phyloP scores from a whole-genome alignment of 2,113 vertebrate genomes.

The Ploceus nigricollis region DNA sequence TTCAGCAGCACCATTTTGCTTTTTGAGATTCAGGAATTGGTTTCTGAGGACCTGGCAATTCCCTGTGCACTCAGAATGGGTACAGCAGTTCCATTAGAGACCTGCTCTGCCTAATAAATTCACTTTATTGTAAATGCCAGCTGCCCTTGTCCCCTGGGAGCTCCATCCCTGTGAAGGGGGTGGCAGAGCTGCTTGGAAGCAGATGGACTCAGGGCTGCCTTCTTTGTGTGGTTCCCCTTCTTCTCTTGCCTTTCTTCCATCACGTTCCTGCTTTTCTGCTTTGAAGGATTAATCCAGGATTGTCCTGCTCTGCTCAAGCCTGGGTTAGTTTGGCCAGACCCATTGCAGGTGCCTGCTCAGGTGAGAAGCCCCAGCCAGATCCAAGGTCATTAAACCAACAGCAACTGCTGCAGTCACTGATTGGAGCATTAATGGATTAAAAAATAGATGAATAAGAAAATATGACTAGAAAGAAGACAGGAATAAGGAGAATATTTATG shows the following conservation, averaged over 20 bases:
- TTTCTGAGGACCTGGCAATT: background rate
- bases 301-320: background rate
- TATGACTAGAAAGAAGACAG: rapidly evolving
- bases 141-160: background rate
- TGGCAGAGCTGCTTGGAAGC: background rate
- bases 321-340: background rate
- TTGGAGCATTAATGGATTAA: background rate
- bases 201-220: background rate
- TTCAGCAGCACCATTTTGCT: background rate
- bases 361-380: background rate
- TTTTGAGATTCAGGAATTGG: background rate
- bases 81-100: background rate
- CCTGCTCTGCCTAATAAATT: background rate
- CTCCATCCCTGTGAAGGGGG: background rate
- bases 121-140: background rate
- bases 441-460: background rate
- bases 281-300: rapidly evolving
- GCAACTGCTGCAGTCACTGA: background rate
- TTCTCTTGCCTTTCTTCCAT: background rate
- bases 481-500: background rate
- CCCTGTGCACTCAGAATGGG: background rate
- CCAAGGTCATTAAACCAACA: background rate
- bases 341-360: background rate
- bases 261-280: background rate
- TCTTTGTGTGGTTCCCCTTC: background rate